Conservation (phyloP, 2,888 invertebrate genomes). For the Dryadula phaetusa region DNA sequence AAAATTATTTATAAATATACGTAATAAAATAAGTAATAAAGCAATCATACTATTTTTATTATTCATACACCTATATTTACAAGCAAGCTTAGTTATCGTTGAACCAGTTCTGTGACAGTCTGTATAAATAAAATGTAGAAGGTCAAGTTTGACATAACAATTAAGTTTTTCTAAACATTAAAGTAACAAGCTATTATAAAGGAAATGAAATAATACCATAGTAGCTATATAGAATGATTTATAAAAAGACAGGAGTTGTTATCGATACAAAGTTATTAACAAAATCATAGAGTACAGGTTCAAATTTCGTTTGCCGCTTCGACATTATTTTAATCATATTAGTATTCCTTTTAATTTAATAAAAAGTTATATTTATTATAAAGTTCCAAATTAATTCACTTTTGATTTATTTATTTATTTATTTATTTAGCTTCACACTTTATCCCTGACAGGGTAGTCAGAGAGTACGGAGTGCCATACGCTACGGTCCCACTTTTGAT, state of each 20-base stretch:
- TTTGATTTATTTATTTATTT: too few species aligned
- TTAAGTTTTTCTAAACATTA: constrained; percentile 15
- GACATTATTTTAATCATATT: neutral
- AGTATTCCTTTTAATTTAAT: too few species aligned
- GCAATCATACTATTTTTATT: neutral
- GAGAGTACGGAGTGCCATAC: too few species aligned
- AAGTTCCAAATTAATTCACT: too few species aligned
- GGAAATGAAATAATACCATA: neutral
- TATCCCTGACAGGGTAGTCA: too few species aligned
- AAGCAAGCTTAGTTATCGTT: neutral
- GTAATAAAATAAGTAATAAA: neutral
- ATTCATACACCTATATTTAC: neutral
- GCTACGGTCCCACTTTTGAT: too few species aligned
- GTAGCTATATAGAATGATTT: neutral
- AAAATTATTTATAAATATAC: neutral
- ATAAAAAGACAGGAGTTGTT: too few species aligned
- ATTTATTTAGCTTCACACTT: too few species aligned
- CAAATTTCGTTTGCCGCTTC: neutral
- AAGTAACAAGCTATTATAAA: neutral
- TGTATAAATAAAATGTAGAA: constrained; percentile 14
- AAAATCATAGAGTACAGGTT: too few species aligned
- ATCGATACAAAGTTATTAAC: too few species aligned
- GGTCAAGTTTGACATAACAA: constrained; percentile 27
- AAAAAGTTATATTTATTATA: too few species aligned
- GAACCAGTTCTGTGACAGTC: constrained; percentile 17